Evolutionary conservation across 2,797 vertebrate genomes (phyloP).

Genomic region (Muscicapa comitata): DNA sequence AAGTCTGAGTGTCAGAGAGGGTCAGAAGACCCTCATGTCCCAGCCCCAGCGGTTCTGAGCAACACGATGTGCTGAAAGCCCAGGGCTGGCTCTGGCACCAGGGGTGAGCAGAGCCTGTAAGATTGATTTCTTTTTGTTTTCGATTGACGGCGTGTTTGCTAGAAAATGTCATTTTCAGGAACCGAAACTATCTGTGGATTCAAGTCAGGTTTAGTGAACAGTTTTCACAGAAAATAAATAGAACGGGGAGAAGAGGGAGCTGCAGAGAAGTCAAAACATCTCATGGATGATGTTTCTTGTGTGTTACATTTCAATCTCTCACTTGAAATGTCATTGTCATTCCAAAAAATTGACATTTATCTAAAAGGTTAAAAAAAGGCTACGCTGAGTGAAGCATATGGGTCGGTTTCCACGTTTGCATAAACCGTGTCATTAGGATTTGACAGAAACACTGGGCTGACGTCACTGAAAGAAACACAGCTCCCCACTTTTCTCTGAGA

Average conservation of each 20-base stretch:
- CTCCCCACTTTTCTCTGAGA: not conserved
- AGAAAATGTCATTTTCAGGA: constrained; percentile 35
- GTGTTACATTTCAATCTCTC: constrained; percentile 53
- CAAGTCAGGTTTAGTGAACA: constrained; percentile 46
- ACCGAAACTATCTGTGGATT: constrained; percentile 24
- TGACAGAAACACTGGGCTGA: not conserved
- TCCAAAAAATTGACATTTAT: constrained; percentile 60
- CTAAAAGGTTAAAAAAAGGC: constrained; percentile 53
- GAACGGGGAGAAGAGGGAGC: not conserved
- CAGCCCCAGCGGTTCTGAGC: not conserved
- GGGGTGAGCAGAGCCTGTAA: not conserved
- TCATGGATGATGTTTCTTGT: constrained; percentile 26
- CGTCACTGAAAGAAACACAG: not conserved
- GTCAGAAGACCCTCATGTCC: not conserved
- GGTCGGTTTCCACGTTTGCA: constrained; percentile 46
- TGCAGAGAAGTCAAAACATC: constrained; percentile 35
- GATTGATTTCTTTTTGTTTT: not conserved
- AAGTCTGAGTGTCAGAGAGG: rapidly evolving
- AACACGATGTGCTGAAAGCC: not conserved
- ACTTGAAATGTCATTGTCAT: constrained; percentile 63
- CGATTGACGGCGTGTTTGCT: not conserved
- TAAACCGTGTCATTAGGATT: constrained; percentile 35
- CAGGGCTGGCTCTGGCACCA: not conserved
- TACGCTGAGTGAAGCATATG: constrained; percentile 15
- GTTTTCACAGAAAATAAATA: not conserved